Evolutionary conservation across 2,113 vertebrate species (phyloP), one percentile per base, ranked within the genome.

Genomic region (Papio anubis): DNA sequence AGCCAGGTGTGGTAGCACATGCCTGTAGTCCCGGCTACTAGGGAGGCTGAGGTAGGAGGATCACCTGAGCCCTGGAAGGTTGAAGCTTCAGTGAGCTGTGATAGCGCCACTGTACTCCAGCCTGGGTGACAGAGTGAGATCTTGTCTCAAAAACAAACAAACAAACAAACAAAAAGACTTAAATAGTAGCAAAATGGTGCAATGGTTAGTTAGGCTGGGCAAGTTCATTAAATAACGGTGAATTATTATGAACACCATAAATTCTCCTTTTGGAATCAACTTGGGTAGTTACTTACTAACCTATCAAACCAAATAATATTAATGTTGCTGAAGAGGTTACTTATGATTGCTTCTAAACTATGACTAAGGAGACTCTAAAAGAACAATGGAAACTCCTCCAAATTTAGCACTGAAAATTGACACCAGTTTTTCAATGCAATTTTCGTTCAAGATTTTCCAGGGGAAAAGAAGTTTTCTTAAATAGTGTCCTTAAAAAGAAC

Each of bases 171-270:
- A 64, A 6, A 64, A 6, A 64, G 72, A 94, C 16, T 86, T 87
- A 68, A 92, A 87, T 93, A 83, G 40, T 70, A 50, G 18, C 8
- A 91, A 93, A 92, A 79, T 43, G 7, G n/a, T 72, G 13, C 55
- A 27, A 78, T 40, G 59, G 35, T 90, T 72, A 57, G 30, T 88
- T 76, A 70, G 73, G 61, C 38, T 89, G 52, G 17, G 61, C 23
- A 55, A 90, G 13, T 40, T 48, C n/a, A 95, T 38, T 12, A 57
- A 81, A 72, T 81, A 35, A 38, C 25, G 10, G 30, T 87, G 50
- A 95, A 86, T 92, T 87, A 96, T 73, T 55, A 55, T 7, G 88
- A 95, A 93, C 20, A 87, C 35, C 45, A 1, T 4, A 92, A 85
- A 25, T 7, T 55, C 16, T 82, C 82, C 52, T 83, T 90, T 94